A percentile compares a stretch with the other conserved stretches of the same genome.
Conservation (phyloP, 2,113 vertebrate species). For the Clinocottus analis region DNA sequence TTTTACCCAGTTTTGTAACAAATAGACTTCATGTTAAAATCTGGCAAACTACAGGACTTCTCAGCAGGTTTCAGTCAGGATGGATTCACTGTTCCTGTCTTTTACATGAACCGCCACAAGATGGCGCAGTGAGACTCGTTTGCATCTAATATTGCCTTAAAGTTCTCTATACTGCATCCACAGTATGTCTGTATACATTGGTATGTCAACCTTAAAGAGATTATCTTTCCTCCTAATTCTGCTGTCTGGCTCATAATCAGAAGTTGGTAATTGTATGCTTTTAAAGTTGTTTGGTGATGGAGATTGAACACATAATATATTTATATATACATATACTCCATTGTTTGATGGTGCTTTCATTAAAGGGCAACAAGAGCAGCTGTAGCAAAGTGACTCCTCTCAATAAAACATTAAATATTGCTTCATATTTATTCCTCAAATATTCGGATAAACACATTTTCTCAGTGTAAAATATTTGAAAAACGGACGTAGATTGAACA, state of each 20-base stretch:
- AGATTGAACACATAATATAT: neutral
- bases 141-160: neutral
- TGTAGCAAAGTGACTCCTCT: neutral
- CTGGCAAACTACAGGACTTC: neutral
- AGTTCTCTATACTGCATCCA: neutral
- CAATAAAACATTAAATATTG: neutral
- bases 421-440: neutral
- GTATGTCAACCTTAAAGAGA: neutral
- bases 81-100: neutral
- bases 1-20: neutral
- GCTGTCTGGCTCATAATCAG: neutral
- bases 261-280: neutral
- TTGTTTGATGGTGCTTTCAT: too few species aligned
- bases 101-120: neutral
- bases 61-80: too few species aligned
- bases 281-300: neutral
- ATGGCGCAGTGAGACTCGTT: constrained; percentile 27
- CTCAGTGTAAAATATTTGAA: neutral
- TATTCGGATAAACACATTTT: neutral
- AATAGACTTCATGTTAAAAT: neutral
- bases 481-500: neutral
- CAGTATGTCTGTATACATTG: neutral
- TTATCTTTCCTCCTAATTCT: neutral
- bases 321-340: too few species aligned
- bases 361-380: neutral